Conservation (phyloP, 2,113 vertebrate species). For the Mirounga angustirostris region DNA sequence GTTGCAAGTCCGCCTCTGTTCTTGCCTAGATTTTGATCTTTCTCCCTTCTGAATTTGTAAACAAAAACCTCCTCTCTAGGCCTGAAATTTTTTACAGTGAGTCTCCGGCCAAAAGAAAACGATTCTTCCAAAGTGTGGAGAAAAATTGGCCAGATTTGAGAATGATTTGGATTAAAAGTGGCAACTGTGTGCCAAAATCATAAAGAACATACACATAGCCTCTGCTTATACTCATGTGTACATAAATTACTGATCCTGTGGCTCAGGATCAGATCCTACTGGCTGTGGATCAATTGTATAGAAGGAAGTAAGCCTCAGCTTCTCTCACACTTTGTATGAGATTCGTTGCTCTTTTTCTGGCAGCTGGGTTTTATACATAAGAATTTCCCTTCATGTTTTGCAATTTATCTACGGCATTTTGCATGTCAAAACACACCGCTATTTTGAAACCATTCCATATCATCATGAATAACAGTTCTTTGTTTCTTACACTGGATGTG, state of each 20-base stretch:
- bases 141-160: slow-evolving; percentile 62
- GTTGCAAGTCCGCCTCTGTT: neutral
- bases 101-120: slow-evolving; percentile 53
- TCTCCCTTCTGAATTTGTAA: slow-evolving; percentile 66
- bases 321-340: neutral
- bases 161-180: slow-evolving; percentile 61
- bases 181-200: slow-evolving; percentile 33
- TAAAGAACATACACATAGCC: neutral
- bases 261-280: too few species aligned
- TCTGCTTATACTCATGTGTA: neutral
- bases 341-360: neutral
- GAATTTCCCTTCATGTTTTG: neutral
- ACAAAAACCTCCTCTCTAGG: slow-evolving; percentile 59
- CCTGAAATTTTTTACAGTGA: slow-evolving; percentile 40
- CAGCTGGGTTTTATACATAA: neutral
- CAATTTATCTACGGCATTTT: neutral
- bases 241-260: neutral
- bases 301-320: neutral
- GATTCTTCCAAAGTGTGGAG: slow-evolving; percentile 40
- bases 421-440: neutral
- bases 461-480: neutral
- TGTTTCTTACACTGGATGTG: neutral
- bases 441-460: neutral
- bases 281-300: neutral
- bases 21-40: slow-evolving; percentile 63